phyloP scores from a whole-genome alignment of 2,888 invertebrate genomes.

The Apodemia zela region DNA sequence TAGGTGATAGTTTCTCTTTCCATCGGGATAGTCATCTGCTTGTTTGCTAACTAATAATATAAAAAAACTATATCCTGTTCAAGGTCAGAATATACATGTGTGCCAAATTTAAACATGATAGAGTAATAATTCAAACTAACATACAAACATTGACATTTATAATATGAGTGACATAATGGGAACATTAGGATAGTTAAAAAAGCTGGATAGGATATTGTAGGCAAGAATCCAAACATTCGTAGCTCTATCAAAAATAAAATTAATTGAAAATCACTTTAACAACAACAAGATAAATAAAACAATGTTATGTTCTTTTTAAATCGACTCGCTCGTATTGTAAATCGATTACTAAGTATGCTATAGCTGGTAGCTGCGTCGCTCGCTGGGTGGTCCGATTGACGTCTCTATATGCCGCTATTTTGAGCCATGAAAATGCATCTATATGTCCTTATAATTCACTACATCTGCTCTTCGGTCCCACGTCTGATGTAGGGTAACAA shows the following conservation, averaged over 20 bases:
- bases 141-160: no score
- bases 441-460: slow-evolving; percentile 73
- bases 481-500: slow-evolving; percentile 23
- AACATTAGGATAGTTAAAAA: no score
- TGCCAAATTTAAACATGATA: no score
- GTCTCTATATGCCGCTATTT: slow-evolving; percentile 57
- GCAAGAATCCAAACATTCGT: no score
- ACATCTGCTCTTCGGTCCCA: slow-evolving; percentile 60
- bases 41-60: no score
- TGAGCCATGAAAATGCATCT: slow-evolving; percentile 56
- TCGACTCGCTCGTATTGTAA: slow-evolving; percentile 26
- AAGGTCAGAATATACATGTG: no score
- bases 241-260: neutral
- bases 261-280: slow-evolving; percentile 6
- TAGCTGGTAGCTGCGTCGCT: slow-evolving; percentile 40
- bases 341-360: slow-evolving; percentile 40
- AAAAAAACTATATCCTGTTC: no score
- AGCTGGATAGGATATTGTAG: no score
- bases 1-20: no score
- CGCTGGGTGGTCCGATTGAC: slow-evolving; percentile 68
- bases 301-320: slow-evolving; percentile 14
- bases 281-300: slow-evolving; percentile 15
- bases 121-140: no score
- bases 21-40: no score
- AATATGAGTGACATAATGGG: no score